Conservation (phyloP, 1,140 invertebrate species). For the Zaprionus kolodkinae region DNA sequence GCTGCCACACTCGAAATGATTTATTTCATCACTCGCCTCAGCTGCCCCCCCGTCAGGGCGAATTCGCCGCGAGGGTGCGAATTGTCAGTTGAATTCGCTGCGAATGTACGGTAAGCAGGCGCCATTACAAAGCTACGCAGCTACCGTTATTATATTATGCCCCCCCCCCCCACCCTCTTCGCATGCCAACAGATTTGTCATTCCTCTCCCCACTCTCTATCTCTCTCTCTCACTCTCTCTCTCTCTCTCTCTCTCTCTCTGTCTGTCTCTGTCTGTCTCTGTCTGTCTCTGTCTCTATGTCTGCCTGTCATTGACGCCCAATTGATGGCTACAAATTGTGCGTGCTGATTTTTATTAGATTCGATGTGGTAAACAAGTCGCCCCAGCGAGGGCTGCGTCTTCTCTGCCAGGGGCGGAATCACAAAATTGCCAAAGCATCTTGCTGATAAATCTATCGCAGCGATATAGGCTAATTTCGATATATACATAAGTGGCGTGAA, state of each 20-base stretch:
- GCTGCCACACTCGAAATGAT: conserved; percentile 62
- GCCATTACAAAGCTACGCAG: conserved; percentile 40
- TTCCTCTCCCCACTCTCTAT: neutral
- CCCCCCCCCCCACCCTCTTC: conserved; percentile 3
- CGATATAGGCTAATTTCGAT: neutral
- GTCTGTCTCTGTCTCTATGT: conserved; percentile 6
- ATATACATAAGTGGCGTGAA: neutral
- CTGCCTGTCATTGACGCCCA: conserved; percentile 39
- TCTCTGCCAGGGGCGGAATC: neutral
- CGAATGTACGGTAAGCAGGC: conserved; percentile 27
- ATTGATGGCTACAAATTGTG: conserved; percentile 61
- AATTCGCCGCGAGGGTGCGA: neutral
- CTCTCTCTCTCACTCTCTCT: neutral
- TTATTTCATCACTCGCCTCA: conserved; percentile 77
- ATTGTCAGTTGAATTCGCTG: conserved; percentile 28
- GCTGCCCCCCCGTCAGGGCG: neutral
- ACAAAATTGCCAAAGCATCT: neutral
- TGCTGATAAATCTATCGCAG: neutral
- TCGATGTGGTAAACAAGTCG: conserved; percentile 55
- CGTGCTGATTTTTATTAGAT: conserved; percentile 64
- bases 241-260: neutral
- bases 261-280: neutral
- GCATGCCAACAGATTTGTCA: conserved; percentile 34
- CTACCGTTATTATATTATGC: conserved; percentile 35
- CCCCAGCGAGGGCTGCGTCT: conserved; percentile 1